These are phyloP conservation scores for Orthosia gracilis DNA, from an alignment of 2,888 invertebrate species.

Conservation along the genomic window DNA sequence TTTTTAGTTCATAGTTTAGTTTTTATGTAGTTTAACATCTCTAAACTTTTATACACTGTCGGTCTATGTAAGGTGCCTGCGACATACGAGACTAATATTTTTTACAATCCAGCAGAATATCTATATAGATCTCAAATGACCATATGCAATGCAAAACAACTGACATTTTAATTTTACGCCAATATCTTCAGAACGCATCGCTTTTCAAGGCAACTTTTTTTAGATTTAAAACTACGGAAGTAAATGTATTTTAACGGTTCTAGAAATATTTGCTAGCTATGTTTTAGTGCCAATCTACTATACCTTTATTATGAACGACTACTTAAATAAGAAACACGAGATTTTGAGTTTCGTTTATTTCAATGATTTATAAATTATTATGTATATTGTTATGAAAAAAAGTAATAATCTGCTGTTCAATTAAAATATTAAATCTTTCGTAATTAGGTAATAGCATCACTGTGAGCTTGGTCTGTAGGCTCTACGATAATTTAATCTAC, in stretches of 20 bases:
- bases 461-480: constrained; percentile 26
- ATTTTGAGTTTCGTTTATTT: constrained; percentile 66
- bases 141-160: constrained; percentile 10
- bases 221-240: constrained; percentile 6
- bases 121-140: constrained; percentile 20
- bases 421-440: constrained; percentile 24
- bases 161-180: constrained; percentile 7
- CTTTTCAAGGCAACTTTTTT: constrained; percentile 35
- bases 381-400: constrained; percentile 34
- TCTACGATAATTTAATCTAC: neutral
- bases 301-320: constrained; percentile 32
- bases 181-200: constrained; percentile 18
- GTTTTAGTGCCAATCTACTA: constrained; percentile 45
- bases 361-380: constrained; percentile 44
- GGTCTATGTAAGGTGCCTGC: constrained; percentile 30
- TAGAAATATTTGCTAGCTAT: constrained; percentile 41
- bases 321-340: constrained; percentile 63
- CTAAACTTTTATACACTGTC: constrained; percentile 35
- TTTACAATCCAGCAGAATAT: constrained; percentile 8
- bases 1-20: constrained; percentile 16
- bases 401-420: constrained; percentile 24
- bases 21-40: constrained; percentile 15
- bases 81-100: constrained; percentile 14
- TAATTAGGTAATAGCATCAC: constrained; percentile 22
- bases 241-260: constrained; percentile 28